phyloP scores from a whole-genome alignment of 2,888 invertebrate species.

The Neria commutata region DNA sequence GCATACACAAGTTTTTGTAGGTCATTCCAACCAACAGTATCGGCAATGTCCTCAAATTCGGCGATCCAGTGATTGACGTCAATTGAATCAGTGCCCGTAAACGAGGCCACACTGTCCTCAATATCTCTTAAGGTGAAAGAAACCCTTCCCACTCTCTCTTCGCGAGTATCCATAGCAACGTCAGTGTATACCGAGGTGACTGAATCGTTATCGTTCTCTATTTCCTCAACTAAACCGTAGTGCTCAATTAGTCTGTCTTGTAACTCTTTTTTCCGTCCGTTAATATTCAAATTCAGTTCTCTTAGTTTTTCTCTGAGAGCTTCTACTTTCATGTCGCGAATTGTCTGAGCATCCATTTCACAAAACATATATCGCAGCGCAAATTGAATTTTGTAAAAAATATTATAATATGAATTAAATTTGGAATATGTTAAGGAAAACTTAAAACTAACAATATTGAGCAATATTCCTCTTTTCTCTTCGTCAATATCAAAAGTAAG shows the following conservation, averaged over 20 bases:
- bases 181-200: not conserved
- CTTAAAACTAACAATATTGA: too few relatives aligned
- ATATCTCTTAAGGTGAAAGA: conserved; percentile 3
- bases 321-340: too few relatives aligned
- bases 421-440: too few relatives aligned
- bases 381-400: too few relatives aligned
- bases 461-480: too few relatives aligned
- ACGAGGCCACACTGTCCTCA: conserved; percentile 1
- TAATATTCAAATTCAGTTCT: not conserved
- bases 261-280: not conserved
- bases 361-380: too few relatives aligned
- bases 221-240: not conserved
- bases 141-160: not conserved
- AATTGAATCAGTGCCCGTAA: not conserved
- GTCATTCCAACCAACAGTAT: too few relatives aligned
- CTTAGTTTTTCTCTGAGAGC: not conserved
- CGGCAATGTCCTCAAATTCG: conserved; percentile 9
- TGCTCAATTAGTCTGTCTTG: not conserved
- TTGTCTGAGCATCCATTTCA: too few relatives aligned
- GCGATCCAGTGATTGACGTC: not conserved
- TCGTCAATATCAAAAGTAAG: too few relatives aligned
- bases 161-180: not conserved
- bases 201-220: not conserved
- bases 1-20: too few relatives aligned
- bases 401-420: too few relatives aligned